phyloP scores from a whole-genome alignment of 2,888 invertebrate genomes.

The Dascillus cervinus region DNA sequence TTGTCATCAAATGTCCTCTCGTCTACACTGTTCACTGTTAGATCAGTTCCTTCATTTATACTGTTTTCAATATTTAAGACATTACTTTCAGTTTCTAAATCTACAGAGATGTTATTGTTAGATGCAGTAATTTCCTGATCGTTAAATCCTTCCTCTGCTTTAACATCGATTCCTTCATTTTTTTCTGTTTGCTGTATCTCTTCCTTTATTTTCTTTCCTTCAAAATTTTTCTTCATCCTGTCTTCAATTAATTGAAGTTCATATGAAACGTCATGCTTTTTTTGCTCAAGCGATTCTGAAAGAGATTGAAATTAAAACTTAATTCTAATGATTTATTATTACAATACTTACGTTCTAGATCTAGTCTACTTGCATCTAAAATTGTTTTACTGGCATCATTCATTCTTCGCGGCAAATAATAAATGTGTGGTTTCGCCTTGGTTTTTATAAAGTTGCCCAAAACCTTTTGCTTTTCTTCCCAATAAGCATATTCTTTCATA shows the following conservation, averaged over 20 bases:
- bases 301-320: constrained; percentile 11
- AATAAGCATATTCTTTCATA: constrained; percentile 79
- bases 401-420: constrained; percentile 78
- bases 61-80: no score
- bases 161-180: constrained; percentile 21
- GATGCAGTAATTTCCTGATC: no score
- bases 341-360: constrained; percentile 54
- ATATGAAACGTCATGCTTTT: constrained; percentile 54
- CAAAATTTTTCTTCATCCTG: constrained; percentile 41
- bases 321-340: no score
- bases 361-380: constrained; percentile 54
- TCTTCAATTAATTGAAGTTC: constrained; percentile 58
- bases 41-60: no score
- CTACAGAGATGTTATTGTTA: no score
- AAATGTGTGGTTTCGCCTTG: constrained; percentile 77
- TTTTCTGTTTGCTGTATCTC: constrained; percentile 21
- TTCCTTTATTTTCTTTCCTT: constrained; percentile 21
- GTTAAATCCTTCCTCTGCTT: constrained; percentile 16
- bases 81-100: no score
- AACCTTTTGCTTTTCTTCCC: constrained; percentile 73
- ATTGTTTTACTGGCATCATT: constrained; percentile 61
- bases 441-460: constrained; percentile 81
- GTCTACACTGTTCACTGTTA: no score
- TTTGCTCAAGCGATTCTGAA: constrained; percentile 56
- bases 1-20: no score